These are phyloP conservation scores for Propithecus deckenii DNA, from an alignment of 2,797 vertebrate genomes.

Conservation along the genomic window DNA sequence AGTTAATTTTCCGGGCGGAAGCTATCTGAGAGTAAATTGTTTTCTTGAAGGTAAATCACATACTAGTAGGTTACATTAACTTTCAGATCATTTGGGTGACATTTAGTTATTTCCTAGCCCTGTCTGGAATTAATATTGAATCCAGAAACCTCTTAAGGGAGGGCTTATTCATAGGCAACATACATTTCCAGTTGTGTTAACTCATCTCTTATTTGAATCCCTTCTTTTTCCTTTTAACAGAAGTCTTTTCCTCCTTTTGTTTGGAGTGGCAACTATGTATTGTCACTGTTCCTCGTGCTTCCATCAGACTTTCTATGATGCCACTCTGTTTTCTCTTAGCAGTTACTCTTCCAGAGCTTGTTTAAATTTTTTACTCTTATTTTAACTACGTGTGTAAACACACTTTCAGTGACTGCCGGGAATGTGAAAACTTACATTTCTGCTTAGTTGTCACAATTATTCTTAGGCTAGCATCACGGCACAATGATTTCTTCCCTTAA, in stretches of 20 bases:
- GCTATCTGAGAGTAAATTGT: constrained; percentile 5
- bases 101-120: constrained; percentile 47
- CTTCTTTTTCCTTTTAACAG: background rate
- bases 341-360: background rate
- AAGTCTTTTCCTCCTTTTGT: background rate
- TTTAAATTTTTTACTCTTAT: background rate
- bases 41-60: constrained; percentile 41
- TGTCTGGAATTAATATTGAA: constrained; percentile 41
- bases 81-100: constrained; percentile 47
- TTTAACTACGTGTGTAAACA: fast-evolving
- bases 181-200: constrained; percentile 1
- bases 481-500: background rate
- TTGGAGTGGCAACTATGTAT: background rate
- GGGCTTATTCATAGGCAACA: background rate
- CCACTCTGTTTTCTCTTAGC: background rate
- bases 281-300: background rate
- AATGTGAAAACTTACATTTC: background rate
- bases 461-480: background rate
- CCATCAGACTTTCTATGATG: background rate
- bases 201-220: background rate
- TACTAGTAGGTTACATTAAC: background rate
- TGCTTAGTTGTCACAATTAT: background rate
- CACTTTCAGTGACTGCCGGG: background rate
- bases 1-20: constrained; percentile 4
- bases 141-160: constrained; percentile 13